Base-by-base conservation (phyloP, 2,888 invertebrate genomes). In the Uropetala carovei region DNA sequence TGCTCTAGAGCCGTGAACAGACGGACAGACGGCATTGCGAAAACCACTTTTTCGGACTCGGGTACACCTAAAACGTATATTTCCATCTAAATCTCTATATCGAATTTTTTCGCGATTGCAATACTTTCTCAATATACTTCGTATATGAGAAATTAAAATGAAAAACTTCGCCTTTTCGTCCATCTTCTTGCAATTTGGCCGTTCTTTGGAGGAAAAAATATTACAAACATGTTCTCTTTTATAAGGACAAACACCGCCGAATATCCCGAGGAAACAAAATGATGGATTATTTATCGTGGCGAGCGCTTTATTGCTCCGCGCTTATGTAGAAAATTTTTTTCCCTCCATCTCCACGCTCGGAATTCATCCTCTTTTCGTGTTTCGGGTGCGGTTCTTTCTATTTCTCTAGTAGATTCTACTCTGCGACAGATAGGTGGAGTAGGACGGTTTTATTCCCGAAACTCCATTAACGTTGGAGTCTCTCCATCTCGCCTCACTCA, bases 361-460 rank as follows among this genome's bases (percentile, higher is more conserved):
- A 13, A 75, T 75, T 27, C 27, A 75, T 75, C 27, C 27, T 22
- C 75, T 27, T 75, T 75, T 27, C 75, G 22, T 43, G 43, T 43
- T 43, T 43, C 43, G 43, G 5, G 43, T 43, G 43, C 43, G 43
- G 43, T 43, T 43, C 5, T 43, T 43, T n/a, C n/a, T n/a, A n/a
- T n/a, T 22, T 75, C 27, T 75, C 27, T 27, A 14, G 75, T 27
- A 27, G 75, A 27, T 75, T 75, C 27, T 27, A 22, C 75, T 0
- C 75, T n/a, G 75, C 22, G 75, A 75, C 75, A 75, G 75, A 75
- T 75, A 75, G 27, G 75, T 27, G 75, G 75, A 11, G 75, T 75
- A 27, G 22, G 75, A 75, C 27, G 75, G 75, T 75, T 75, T 75
- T 75, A 75, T 75, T 75, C 14, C 75, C 75, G 9, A 75, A 75